These are phyloP conservation scores for Pelobates cultripes DNA, from an alignment of 2,797 vertebrate species.

Conservation along the genomic window DNA sequence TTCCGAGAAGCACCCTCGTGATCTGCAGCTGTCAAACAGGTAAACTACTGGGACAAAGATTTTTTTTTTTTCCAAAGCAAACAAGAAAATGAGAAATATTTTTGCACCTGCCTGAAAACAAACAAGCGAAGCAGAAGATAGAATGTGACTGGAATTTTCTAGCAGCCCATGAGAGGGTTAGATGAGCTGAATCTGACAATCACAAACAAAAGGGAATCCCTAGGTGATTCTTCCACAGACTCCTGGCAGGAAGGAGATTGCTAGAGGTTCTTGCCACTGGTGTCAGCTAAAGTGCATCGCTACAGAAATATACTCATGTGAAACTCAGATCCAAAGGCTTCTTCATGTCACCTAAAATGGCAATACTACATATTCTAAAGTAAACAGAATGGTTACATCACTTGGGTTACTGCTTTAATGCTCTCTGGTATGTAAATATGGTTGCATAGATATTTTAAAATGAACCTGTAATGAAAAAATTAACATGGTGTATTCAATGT, in stretches of 20 bases:
- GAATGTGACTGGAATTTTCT: constrained; percentile 24
- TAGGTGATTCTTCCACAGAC: constrained; percentile 27
- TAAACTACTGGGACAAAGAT: not conserved
- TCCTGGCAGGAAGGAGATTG: constrained; percentile 14
- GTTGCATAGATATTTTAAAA: too few relatives aligned
- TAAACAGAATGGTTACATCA: too few relatives aligned
- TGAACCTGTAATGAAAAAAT: too few relatives aligned
- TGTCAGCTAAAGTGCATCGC: constrained; percentile 35
- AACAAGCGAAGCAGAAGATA: constrained; percentile 6
- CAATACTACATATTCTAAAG: too few relatives aligned
- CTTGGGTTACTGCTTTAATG: too few relatives aligned
- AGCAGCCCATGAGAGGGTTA: constrained; percentile 12
- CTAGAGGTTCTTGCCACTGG: constrained; percentile 24
- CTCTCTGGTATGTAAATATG: too few relatives aligned
- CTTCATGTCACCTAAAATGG: not conserved
- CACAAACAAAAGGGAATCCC: constrained; percentile 26
- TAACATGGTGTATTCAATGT: too few relatives aligned
- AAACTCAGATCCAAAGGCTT: constrained; percentile 4
- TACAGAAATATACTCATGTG: constrained; percentile 9
- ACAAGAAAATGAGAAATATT: constrained; percentile 4
- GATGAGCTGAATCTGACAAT: constrained; percentile 27
- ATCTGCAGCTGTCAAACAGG: not conserved
- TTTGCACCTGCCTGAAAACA: not conserved
- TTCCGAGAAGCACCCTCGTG: not conserved
- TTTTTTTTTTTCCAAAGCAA: not conserved